Percentiles rank a stretch among this genome's conserved stretches.
Conservation (phyloP, 2,113 vertebrate genomes). For the Erinaceus europaeus region DNA sequence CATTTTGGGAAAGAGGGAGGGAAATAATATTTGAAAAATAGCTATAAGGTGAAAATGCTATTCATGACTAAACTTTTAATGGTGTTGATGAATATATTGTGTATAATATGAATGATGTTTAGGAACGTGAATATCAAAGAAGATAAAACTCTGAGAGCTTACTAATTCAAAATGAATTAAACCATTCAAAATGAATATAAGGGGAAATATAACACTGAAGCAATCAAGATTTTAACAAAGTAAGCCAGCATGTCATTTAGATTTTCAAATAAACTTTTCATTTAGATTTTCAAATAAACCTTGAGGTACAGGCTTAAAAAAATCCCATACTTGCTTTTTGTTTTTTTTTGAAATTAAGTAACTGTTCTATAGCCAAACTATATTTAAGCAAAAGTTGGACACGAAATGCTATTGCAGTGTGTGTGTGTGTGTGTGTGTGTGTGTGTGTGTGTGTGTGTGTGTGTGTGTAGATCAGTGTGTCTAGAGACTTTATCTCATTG, state of each 20-base stretch:
- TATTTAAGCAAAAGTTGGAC: background rate
- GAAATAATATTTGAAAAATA: background rate
- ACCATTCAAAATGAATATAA: background rate
- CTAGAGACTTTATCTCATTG: background rate
- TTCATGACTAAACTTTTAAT: background rate
- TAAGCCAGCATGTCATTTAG: background rate
- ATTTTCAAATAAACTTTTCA: background rate
- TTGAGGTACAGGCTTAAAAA: background rate
- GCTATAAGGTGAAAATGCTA: background rate
- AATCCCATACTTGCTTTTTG: background rate
- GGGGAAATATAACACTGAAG: background rate
- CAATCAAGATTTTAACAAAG: background rate
- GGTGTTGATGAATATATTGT: background rate
- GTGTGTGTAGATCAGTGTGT: too few species aligned
- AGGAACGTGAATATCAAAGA: background rate
- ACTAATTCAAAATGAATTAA: background rate
- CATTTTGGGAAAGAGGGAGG: background rate
- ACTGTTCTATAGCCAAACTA: background rate
- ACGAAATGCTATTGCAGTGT: background rate
- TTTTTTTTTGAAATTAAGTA: background rate
- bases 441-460: background rate
- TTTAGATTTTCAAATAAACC: background rate
- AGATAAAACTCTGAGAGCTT: background rate
- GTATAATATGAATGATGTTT: background rate
- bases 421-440: background rate